Evolutionary conservation across 2,797 vertebrate genomes (phyloP), one percentile per base, ranked within the genome.

Genomic region (Pristis pectinata): DNA sequence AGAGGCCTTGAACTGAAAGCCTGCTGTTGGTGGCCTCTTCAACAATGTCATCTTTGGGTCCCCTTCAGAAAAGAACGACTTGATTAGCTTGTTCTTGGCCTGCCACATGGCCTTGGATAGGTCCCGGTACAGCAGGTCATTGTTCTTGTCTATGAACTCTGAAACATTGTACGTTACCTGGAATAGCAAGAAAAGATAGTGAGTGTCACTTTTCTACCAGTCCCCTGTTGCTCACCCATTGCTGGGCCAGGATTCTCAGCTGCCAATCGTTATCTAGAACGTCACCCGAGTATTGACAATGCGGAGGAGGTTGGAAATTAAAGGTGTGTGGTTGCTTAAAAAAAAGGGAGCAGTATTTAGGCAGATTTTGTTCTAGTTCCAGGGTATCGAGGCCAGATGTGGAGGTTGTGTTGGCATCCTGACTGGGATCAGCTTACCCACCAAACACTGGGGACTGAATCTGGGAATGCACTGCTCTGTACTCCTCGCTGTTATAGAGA

Each of bases 121-220:
- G 95, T 97, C 97, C 0, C 97, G 96, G 96, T 96, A 98, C 37
- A 98, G 97, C 13, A 97, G 96, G 95, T 98, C 97, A 0, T 97
- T 98, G 95, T 98, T 98, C 96, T 97, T 98, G 96, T 98, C 97
- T 0, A 98, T 96, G 96, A 98, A 98, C 59, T 97, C 95, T 0
- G 70, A 79, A 95, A 97, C 97, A 0, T 96, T 97, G 96, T 98
- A 98, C 0, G 95, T 97, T 94, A 98, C 97, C 97, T 98, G 82
- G 0, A 27, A 67, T 37, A 67, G 64, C 27, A 37, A 41, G n/a
- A 24, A 91, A 56, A 56, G 74, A 27, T 5, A 41, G 41, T 67
- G 13, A 87, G 64, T 8, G 3, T 34, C 87, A 3, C 17, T 67
- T 91, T 41, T 67, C n/a, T 10, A 17, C 27, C 53, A 13, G 30